Evolutionary conservation across 2,888 invertebrate genomes (phyloP), one percentile per base, ranked within the genome.

Genomic region (Phortica magna): DNA sequence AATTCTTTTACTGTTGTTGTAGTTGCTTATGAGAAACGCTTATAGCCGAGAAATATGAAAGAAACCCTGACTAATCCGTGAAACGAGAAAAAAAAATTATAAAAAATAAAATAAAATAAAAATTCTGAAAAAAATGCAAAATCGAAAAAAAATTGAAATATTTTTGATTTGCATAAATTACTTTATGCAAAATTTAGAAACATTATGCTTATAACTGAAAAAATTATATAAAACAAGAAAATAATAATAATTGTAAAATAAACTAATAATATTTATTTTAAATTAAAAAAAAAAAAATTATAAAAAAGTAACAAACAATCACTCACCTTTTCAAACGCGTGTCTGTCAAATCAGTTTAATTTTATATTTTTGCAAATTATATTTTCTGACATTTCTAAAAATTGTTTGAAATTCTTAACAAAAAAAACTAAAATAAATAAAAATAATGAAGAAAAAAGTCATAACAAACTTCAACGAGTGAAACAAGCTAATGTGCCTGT

Each of bases 21-120:
- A 2, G 14, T 6, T 48, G 9, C 7, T 48, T 48, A 6, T 48
- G 14, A 48, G 14, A 2, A 48, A 53, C 48, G 71, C 12, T 55
- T 9, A 53, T 39, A 61, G 53, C 70, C 22, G 53, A 83, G 85
- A 86, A 88, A 84, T 88, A 86, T 85, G 87, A 84, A 87, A 84
- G 88, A 84, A 87, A 87, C 85, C 89, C 85, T 89, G 89, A 89
- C 89, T 89, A 89, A 89, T 89, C 89, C 89, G 87, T 89, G 89
- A 89, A 89, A 89, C 89, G 7, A 82, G 79, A 67, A 65, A 43
- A 74, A 19, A 55, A 68, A 75, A 71, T 53, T n/a, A 48, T 89
- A 87, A 89, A 89, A 87, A 89, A 84, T 81, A 61, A 64, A 73
- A 10, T 10, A 39, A 39, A 42, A 67, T 19, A 74, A 43, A 22